These are phyloP conservation scores for Dissostichus mawsoni DNA, from an alignment of 2,113 vertebrate genomes.

Conservation along the genomic window DNA sequence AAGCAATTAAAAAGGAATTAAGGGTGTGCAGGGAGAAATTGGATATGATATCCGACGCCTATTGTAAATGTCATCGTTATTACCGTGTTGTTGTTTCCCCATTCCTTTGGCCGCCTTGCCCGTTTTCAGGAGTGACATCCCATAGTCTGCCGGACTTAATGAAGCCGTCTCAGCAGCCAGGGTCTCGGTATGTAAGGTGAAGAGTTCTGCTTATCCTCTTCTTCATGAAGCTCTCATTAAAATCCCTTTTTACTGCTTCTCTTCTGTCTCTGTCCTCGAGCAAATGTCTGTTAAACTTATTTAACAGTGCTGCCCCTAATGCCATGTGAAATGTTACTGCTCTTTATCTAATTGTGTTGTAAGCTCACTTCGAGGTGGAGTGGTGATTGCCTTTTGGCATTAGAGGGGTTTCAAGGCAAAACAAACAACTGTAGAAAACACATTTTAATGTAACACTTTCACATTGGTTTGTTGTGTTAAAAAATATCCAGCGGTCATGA, in stretches of 20 bases:
- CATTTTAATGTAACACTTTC: background rate
- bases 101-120: conserved; percentile 68
- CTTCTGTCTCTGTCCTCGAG: conserved; percentile 49
- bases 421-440: conserved; percentile 34
- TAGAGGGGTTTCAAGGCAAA: conserved; percentile 24
- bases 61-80: conserved; percentile 84
- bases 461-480: conserved; percentile 5
- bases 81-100: conserved; percentile 81
- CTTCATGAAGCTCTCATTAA: conserved; percentile 73
- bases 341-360: conserved; percentile 57
- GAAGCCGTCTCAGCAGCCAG: conserved; percentile 74
- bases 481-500: background rate
- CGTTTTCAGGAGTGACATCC: conserved; percentile 76
- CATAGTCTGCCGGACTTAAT: conserved; percentile 73
- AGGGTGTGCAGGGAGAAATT: conserved; percentile 79
- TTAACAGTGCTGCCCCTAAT: conserved; percentile 53
- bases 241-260: conserved; percentile 50
- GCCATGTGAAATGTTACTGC: conserved; percentile 16
- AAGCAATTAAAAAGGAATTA: conserved; percentile 85
- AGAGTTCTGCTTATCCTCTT: conserved; percentile 70
- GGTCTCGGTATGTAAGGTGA: conserved; percentile 67
- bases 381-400: conserved; percentile 31
- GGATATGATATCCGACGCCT: conserved; percentile 80
- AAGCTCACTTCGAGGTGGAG: conserved; percentile 6
- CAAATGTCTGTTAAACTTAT: conserved; percentile 61